A percentile compares a stretch with the other conserved stretches of the same genome.
phyloP scores from a whole-genome alignment of 2,113 vertebrate genomes.

The Halcyon malimbica region DNA sequence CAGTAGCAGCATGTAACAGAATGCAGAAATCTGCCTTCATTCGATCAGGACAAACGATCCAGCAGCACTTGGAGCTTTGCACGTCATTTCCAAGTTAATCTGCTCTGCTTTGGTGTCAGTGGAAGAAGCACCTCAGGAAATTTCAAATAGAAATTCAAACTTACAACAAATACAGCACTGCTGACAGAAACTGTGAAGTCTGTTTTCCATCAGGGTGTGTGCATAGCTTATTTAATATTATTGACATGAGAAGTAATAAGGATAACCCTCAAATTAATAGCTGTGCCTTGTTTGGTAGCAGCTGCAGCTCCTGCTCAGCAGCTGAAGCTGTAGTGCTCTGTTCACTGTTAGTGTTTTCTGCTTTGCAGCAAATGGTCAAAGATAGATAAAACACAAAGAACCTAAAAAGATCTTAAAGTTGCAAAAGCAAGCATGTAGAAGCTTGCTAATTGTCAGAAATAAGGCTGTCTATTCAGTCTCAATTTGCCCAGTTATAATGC shows the following conservation, averaged over 20 bases:
- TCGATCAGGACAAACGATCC: constrained; percentile 44
- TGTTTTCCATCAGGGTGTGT: neutral
- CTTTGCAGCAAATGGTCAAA: neutral
- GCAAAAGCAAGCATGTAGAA: neutral
- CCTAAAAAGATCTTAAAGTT: neutral
- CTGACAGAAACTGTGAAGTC: constrained; percentile 22
- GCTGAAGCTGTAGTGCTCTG: neutral
- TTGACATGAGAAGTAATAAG: constrained; percentile 25
- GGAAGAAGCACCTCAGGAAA: constrained; percentile 14
- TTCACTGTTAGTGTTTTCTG: neutral
- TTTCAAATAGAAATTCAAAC: constrained; percentile 16
- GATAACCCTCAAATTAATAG: neutral
- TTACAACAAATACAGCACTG: neutral
- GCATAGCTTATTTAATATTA: neutral
- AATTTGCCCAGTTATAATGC: fast-evolving
- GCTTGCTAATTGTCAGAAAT: neutral
- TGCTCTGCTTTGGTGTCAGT: constrained; percentile 32
- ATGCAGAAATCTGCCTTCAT: constrained; percentile 36
- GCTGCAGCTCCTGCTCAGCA: neutral
- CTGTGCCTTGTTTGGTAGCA: neutral
- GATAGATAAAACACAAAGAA: neutral
- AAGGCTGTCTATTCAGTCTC: neutral
- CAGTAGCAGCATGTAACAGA: neutral
- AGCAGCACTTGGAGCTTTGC: constrained; percentile 20
- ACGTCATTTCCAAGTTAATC: constrained; percentile 17